These are phyloP conservation scores for Porites cylindrica DNA, from an alignment of 92 coral and sea anemone genomes.

Conservation along the genomic window DNA sequence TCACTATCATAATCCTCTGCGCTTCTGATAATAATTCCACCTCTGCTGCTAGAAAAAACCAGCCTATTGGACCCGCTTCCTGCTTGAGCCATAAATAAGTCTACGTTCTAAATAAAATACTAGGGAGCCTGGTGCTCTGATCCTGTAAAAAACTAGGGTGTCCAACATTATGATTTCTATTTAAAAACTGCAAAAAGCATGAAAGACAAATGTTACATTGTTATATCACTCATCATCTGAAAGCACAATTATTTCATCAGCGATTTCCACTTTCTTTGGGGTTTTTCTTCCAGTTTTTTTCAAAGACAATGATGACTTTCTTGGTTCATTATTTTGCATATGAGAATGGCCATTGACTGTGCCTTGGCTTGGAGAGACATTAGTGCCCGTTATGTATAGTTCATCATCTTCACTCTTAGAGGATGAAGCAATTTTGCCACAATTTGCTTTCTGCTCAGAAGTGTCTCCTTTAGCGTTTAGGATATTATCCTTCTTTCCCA, in stretches of 20 bases:
- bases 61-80: too few species aligned
- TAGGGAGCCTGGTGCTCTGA: too few species aligned
- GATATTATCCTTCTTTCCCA: not conserved
- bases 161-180: too few species aligned
- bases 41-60: too few species aligned
- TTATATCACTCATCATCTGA: conserved; percentile 63
- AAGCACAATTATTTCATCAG: conserved; percentile 24
- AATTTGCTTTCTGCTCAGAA: not conserved
- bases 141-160: too few species aligned
- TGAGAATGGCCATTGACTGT: not conserved
- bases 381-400: not conserved
- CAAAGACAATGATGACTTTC: conserved; percentile 26
- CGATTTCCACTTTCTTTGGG: not conserved
- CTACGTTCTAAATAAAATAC: too few species aligned
- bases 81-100: too few species aligned
- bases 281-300: conserved; percentile 13
- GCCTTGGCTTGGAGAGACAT: not conserved
- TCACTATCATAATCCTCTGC: too few species aligned
- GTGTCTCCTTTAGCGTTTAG: not conserved
- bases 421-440: not conserved
- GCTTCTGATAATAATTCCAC: too few species aligned
- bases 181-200: not conserved
- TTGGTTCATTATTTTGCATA: not conserved
- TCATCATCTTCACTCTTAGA: not conserved
- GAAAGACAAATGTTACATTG: not conserved